phyloP scores from a whole-genome alignment of 23 tunicate genomes.

The Halocynthia roretzi region DNA sequence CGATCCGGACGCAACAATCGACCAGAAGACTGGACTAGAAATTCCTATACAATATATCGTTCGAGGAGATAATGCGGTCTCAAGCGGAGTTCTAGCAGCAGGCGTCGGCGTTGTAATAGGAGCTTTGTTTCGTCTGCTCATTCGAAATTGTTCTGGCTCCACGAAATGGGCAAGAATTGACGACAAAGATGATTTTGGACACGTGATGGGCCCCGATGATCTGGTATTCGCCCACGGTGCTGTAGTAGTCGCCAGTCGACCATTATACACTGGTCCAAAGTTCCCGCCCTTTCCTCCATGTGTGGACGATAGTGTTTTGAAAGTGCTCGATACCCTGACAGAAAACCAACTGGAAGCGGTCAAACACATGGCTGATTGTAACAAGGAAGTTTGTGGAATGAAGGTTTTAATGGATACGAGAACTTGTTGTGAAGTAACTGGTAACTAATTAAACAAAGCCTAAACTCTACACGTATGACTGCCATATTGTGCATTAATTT shows the following conservation, averaged over 20 bases:
- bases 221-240: conserved; percentile 59
- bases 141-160: conserved; percentile 11
- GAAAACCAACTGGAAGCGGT: conserved; percentile 34
- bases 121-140: conserved; percentile 14
- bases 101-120: conserved; percentile 30
- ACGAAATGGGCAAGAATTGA: conserved; percentile 51
- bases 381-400: conserved; percentile 26
- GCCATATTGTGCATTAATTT: too few relatives aligned
- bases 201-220: conserved; percentile 26
- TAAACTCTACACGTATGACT: too few relatives aligned
- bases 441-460: too few relatives aligned
- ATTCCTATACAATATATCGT: conserved; percentile 15
- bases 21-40: conserved; percentile 5
- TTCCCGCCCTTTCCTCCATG: conserved; percentile 28
- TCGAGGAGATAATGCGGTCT: conserved; percentile 24
- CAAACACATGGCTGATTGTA: conserved; percentile 49
- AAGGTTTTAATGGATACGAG: background rate
- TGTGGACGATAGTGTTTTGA: conserved; percentile 17
- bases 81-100: conserved; percentile 42
- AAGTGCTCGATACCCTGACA: conserved; percentile 22
- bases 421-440: background rate
- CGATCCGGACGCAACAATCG: conserved; percentile 7
- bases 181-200: conserved; percentile 73
- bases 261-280: conserved; percentile 2
- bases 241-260: conserved; percentile 30